Conservation (phyloP, 2,888 invertebrate species). For the Trypoxylon attenuatum region DNA sequence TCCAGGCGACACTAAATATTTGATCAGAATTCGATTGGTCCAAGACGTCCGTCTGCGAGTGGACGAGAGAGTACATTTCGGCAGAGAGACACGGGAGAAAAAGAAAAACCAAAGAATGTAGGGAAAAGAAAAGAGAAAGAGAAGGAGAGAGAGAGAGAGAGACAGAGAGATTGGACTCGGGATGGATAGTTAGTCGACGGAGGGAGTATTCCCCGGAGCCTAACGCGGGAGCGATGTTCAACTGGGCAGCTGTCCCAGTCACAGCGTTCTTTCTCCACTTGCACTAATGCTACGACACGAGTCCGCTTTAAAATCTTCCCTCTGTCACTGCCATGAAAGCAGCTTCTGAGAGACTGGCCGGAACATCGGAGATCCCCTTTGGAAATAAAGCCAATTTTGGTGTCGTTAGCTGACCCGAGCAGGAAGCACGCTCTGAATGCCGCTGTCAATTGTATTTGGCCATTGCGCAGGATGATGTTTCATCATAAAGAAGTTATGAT, state of each 20-base stretch:
- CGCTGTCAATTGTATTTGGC: constrained; percentile 23
- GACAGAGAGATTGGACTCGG: constrained; percentile 45
- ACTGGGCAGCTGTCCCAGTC: constrained; percentile 67
- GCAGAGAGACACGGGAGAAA: neutral
- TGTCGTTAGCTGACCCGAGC: constrained; percentile 55
- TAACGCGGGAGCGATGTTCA: constrained; percentile 60
- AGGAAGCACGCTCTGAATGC: constrained; percentile 14
- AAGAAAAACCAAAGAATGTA: neutral
- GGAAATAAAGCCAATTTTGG: constrained; percentile 66
- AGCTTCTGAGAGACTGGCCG: constrained; percentile 19
- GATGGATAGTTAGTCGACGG: constrained; percentile 58
- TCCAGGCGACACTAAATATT: constrained; percentile 70
- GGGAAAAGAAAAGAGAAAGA: constrained; percentile 25
- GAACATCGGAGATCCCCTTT: constrained; percentile 24
- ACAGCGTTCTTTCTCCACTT: constrained; percentile 51
- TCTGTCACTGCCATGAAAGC: constrained; percentile 23
- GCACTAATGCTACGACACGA: constrained; percentile 41
- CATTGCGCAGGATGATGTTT: too few relatives aligned
- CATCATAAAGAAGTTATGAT: too few relatives aligned
- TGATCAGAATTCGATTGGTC: constrained; percentile 71
- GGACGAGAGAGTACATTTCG: neutral
- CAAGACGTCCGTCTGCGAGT: constrained; percentile 63
- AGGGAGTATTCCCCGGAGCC: constrained; percentile 66
- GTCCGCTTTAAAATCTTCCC: constrained; percentile 62
- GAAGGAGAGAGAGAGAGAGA: constrained; percentile 31